Conservation (phyloP, 2,888 invertebrate species). For the Rhodophaea formosa region DNA sequence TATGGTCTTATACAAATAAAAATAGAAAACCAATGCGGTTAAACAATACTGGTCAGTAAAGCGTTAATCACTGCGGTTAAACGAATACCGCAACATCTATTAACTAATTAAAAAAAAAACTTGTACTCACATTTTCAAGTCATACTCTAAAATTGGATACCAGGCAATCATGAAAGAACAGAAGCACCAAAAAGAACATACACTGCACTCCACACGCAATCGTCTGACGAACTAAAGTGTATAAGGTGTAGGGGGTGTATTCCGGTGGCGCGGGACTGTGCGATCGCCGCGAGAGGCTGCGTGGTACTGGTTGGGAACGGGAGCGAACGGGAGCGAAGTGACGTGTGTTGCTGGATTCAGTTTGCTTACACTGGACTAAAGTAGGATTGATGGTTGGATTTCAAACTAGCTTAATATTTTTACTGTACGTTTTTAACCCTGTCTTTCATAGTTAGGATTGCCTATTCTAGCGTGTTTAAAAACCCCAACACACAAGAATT, state of each 20-base stretch:
- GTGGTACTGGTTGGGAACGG: slow-evolving; percentile 61
- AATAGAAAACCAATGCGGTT: neutral
- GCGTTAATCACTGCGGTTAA: neutral
- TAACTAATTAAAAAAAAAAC: slow-evolving; percentile 16
- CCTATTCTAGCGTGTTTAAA: neutral
- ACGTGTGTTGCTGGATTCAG: slow-evolving; percentile 48
- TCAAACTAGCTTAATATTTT: slow-evolving; percentile 19
- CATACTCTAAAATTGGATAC: slow-evolving; percentile 37
- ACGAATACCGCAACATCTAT: neutral
- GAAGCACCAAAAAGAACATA: slow-evolving; percentile 44
- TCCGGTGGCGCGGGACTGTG: slow-evolving; percentile 36
- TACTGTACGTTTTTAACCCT: neutral
- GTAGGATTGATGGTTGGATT: slow-evolving; percentile 7
- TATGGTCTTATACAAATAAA: neutral
- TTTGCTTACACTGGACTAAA: slow-evolving; percentile 44
- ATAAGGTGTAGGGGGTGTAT: slow-evolving; percentile 27
- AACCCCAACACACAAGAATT: neutral
- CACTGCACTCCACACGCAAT: slow-evolving; percentile 71
- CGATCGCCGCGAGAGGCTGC: slow-evolving; percentile 64
- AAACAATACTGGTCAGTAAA: neutral
- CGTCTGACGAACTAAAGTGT: slow-evolving; percentile 27
- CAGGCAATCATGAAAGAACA: slow-evolving; percentile 33
- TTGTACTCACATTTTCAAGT: slow-evolving; percentile 48
- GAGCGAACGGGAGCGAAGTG: slow-evolving; percentile 56
- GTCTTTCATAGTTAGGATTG: neutral